Percentiles rank a stretch among this genome's conserved stretches.
These are phyloP conservation scores for Whitmania pigra DNA, from an alignment of 1,140 invertebrate species.

Conservation along the genomic window DNA sequence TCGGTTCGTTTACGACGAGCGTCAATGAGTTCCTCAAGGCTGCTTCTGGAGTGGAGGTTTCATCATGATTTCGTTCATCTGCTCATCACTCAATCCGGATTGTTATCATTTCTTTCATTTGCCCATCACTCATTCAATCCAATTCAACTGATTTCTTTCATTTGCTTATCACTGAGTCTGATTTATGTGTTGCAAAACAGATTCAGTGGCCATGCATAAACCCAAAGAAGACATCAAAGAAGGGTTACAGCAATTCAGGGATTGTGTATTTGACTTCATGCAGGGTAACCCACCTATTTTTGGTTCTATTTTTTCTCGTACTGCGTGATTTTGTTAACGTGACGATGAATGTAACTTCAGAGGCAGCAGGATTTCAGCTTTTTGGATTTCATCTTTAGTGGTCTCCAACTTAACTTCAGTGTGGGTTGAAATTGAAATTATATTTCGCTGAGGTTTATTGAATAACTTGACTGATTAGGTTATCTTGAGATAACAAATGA, in stretches of 20 bases:
- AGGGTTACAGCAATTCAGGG: slow-evolving; percentile 26
- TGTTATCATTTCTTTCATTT: background rate
- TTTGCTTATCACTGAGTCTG: background rate
- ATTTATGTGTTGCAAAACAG: background rate
- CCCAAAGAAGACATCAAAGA: slow-evolving; percentile 27
- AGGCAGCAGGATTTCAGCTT: slow-evolving; percentile 16
- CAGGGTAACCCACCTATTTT: slow-evolving; percentile 12
- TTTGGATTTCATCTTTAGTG: slow-evolving; percentile 28
- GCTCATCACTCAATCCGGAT: too few relatives aligned
- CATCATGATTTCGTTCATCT: background rate
- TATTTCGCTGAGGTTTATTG: too few relatives aligned
- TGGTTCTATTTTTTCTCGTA: background rate
- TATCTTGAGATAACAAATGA: too few relatives aligned
- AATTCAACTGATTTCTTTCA: background rate
- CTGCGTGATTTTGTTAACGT: too few relatives aligned
- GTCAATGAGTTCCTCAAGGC: slow-evolving; percentile 37
- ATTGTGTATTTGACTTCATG: slow-evolving; percentile 17
- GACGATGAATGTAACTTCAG: too few relatives aligned
- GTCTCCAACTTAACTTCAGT: slow-evolving; percentile 50
- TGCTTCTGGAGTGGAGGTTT: slow-evolving; percentile 10
- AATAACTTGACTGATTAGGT: too few relatives aligned
- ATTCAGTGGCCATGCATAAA: slow-evolving; percentile 21
- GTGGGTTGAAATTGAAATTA: slow-evolving; percentile 30
- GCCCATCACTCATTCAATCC: background rate
- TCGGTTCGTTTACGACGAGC: slow-evolving; percentile 40